Evolutionary conservation across 2,888 invertebrate species (phyloP).

Genomic region (Tenthredo scrophulariae): DNA sequence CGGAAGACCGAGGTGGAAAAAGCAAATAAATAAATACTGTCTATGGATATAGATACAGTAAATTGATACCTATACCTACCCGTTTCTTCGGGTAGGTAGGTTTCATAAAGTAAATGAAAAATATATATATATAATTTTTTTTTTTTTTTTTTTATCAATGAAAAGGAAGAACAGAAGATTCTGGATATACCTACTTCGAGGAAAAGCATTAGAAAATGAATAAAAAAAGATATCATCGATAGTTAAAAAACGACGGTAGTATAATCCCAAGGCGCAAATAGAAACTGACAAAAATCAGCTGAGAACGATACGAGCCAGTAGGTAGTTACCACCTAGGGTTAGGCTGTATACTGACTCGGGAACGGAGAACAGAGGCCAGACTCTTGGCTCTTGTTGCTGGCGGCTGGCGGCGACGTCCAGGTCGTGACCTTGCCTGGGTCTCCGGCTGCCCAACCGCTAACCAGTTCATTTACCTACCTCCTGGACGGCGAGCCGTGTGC

Average conservation of each 20-base stretch:
- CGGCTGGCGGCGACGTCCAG: conserved; percentile 51
- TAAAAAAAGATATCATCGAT: background rate
- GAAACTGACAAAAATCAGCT: conserved; percentile 21
- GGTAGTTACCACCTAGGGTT: background rate
- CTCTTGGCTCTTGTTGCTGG: conserved; percentile 50
- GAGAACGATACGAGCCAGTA: conserved; percentile 12
- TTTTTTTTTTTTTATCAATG: too few relatives aligned
- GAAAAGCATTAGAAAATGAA: too few relatives aligned
- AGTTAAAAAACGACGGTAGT: background rate
- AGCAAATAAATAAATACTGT: too few relatives aligned
- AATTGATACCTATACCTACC: too few relatives aligned
- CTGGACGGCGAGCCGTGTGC: conserved; percentile 12
- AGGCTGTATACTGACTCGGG: background rate
- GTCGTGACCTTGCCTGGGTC: conserved; percentile 52
- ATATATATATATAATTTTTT: too few relatives aligned
- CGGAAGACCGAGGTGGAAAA: too few relatives aligned
- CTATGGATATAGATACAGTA: too few relatives aligned
- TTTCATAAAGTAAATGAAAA: too few relatives aligned
- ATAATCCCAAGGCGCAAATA: background rate
- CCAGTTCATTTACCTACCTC: conserved; percentile 54
- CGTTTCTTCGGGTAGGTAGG: too few relatives aligned
- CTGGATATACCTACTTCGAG: too few relatives aligned
- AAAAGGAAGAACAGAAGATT: background rate
- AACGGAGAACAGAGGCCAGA: conserved; percentile 22
- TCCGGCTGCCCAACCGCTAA: conserved; percentile 52